Conservation (phyloP, 2,888 invertebrate genomes). For the Drosophila pseudotakahashii region DNA sequence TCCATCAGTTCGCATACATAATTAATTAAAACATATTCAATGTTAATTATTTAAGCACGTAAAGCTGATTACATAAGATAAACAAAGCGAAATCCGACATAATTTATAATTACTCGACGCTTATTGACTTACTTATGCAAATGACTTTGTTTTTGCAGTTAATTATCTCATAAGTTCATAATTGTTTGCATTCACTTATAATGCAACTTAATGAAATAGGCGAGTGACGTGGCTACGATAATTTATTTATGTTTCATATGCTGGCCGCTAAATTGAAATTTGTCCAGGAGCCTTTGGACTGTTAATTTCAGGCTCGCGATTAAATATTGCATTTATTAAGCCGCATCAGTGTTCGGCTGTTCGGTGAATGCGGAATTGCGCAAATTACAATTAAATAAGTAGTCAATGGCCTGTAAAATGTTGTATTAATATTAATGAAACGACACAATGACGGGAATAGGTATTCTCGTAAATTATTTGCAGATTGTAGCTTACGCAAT, state of each 20-base stretch:
- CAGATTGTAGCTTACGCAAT: constrained; percentile 27
- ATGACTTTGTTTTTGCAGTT: constrained; percentile 51
- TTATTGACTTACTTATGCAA: constrained; percentile 63
- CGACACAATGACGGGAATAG: constrained; percentile 24
- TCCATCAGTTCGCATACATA: constrained; percentile 9
- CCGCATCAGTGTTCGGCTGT: constrained; percentile 3
- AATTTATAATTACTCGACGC: constrained; percentile 63
- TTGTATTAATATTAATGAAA: constrained; percentile 53
- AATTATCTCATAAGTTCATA: constrained; percentile 60
- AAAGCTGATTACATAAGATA: constrained; percentile 54
- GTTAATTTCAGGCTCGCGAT: constrained; percentile 19
- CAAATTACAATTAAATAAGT: constrained; percentile 37
- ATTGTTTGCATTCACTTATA: constrained; percentile 49
- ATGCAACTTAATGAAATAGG: constrained; percentile 31
- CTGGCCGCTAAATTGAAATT: constrained; percentile 18
- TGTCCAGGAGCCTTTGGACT: constrained; percentile 8
- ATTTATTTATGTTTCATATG: constrained; percentile 30
- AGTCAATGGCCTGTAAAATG: constrained; percentile 48
- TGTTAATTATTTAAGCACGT: constrained; percentile 52
- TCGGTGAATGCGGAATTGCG: constrained; percentile 7
- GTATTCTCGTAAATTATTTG: constrained; percentile 16
- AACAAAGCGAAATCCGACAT: constrained; percentile 51
- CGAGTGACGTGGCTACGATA: constrained; percentile 8
- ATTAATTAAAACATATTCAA: constrained; percentile 46
- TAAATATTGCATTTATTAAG: constrained; percentile 26